Conservation (phyloP, 37 sponge, comb jelly and placozoan genomes). For the Mnemiopsis leidyi region DNA sequence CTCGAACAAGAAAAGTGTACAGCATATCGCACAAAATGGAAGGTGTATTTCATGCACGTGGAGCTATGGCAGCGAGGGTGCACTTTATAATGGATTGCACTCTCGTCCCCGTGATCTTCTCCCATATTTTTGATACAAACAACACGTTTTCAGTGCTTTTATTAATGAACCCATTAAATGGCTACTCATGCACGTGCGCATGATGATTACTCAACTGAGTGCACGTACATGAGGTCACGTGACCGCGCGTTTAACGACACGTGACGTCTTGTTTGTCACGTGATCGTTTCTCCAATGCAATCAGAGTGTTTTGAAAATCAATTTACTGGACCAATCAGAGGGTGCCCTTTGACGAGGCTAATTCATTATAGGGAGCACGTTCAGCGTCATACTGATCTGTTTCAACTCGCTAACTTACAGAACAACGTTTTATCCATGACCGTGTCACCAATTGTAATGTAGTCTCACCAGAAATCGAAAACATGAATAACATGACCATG, state of each 20-base stretch:
- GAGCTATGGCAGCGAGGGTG: background rate
- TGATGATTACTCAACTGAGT: background rate
- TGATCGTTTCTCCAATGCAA: background rate
- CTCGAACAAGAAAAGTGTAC: too few relatives aligned
- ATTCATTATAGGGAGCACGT: background rate
- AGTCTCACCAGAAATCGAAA: too few relatives aligned
- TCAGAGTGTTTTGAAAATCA: background rate
- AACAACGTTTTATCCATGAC: too few relatives aligned
- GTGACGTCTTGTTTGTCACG: background rate
- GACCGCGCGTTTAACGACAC: background rate
- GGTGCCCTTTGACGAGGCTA: background rate
- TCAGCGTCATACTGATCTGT: too few relatives aligned
- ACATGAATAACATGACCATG: too few relatives aligned
- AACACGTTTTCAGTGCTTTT: background rate
- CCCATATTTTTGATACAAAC: background rate
- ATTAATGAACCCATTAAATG: slow-evolving; percentile 56
- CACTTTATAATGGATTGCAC: background rate
- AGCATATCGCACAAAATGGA: background rate
- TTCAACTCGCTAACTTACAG: too few relatives aligned
- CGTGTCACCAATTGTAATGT: too few relatives aligned
- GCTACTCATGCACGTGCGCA: slow-evolving; percentile 1
- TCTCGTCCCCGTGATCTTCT: background rate
- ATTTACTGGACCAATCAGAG: background rate
- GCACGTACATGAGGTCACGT: background rate
- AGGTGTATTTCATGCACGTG: background rate